Conservation (phyloP, 92 coral and sea anemone species). For the Isaurus tuberculatus region DNA sequence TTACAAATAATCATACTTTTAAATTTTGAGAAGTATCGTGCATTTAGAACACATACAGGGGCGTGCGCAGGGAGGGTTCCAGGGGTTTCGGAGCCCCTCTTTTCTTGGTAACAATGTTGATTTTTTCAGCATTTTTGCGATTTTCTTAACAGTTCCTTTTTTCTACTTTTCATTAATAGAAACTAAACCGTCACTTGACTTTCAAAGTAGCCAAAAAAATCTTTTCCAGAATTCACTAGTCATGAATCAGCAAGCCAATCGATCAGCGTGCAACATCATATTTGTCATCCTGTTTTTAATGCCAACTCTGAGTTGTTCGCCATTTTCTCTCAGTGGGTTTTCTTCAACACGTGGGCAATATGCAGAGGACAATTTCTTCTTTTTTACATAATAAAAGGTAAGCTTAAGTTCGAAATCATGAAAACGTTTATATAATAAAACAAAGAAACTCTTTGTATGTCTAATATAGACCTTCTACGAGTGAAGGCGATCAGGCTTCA, state of each 20-base stretch:
- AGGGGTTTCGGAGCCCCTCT: too few species aligned
- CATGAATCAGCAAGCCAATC: conserved; percentile 31
- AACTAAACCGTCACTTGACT: conserved; percentile 22
- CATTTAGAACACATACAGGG: too few species aligned
- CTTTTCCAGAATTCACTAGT: conserved; percentile 23
- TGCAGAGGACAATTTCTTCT: conserved; percentile 13
- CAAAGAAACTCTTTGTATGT: too few species aligned
- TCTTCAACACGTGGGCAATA: conserved; percentile 18
- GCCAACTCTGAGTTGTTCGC: conserved; percentile 24
- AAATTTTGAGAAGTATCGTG: too few species aligned
- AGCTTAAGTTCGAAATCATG: too few species aligned
- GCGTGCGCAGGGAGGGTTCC: too few species aligned
- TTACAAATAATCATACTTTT: too few species aligned
- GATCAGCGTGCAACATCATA: conserved; percentile 28
- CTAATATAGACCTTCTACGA: too few species aligned
- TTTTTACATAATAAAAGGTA: conserved; percentile 8
- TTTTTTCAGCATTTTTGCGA: too few species aligned
- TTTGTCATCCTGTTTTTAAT: not conserved
- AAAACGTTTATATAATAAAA: too few species aligned
- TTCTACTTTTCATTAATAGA: conserved; percentile 1
- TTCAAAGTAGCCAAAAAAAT: conserved; percentile 17
- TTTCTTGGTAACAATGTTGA: too few species aligned
- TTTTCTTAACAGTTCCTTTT: too few species aligned
- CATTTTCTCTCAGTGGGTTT: not conserved
- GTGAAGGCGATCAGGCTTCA: conserved; percentile 5